Conservation (phyloP, 2,797 vertebrate genomes). For the Alfaro cultratus region DNA sequence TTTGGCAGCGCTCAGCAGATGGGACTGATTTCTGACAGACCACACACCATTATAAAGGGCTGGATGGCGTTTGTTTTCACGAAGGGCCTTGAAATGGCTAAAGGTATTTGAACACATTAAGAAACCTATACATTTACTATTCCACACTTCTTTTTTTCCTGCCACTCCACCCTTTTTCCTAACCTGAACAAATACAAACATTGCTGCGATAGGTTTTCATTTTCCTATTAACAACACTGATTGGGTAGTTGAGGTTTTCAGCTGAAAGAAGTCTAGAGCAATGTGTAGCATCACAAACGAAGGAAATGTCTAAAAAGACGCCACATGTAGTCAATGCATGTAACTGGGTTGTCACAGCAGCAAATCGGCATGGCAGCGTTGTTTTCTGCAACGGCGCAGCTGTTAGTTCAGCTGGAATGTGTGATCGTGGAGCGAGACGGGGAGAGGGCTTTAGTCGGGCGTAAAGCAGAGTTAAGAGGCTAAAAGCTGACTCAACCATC, state of each 20-base stretch:
- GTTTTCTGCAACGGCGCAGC: conserved; percentile 64
- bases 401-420: conserved; percentile 79
- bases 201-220: conserved; percentile 51
- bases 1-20: conserved; percentile 77
- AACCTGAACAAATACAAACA: conserved; percentile 58
- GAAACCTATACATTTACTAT: conserved; percentile 67
- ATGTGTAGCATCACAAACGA: conserved; percentile 54
- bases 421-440: conserved; percentile 32
- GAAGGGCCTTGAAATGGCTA: conserved; percentile 64
- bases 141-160: conserved; percentile 25
- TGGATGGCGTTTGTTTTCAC: conserved; percentile 78
- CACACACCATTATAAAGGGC: conserved; percentile 80
- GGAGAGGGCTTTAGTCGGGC: conserved; percentile 36
- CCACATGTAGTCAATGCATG: conserved; percentile 52
- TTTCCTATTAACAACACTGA: conserved; percentile 41
- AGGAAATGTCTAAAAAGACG: conserved; percentile 37
- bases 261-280: conserved; percentile 44
- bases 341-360: conserved; percentile 46
- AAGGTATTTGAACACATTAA: conserved; percentile 72
- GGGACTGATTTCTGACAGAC: conserved; percentile 82
- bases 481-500: conserved; percentile 32
- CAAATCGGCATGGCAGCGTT: conserved; percentile 66
- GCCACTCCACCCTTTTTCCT: conserved; percentile 43
- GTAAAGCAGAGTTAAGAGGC: conserved; percentile 44
- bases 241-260: conserved; percentile 39